Percentiles rank a stretch among this genome's conserved stretches.
phyloP scores from a whole-genome alignment of 2,888 invertebrate genomes.

The Nasonovia ribisnigri region DNA sequence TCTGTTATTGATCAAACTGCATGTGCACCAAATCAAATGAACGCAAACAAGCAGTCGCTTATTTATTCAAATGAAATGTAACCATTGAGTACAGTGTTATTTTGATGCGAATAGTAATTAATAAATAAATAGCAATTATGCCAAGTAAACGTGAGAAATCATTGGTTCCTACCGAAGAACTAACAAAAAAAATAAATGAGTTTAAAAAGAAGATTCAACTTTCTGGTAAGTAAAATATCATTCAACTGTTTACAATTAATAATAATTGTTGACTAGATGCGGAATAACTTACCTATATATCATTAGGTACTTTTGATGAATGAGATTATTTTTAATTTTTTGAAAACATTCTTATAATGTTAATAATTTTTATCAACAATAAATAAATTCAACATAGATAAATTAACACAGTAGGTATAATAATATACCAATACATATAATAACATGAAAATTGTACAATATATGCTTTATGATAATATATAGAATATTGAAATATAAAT shows the following conservation, averaged over 20 bases:
- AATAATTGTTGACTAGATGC: background rate
- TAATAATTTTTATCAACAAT: background rate
- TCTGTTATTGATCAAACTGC: constrained; percentile 55
- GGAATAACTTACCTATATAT: background rate
- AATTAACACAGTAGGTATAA: background rate
- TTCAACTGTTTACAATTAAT: background rate
- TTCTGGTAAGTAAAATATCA: constrained; percentile 70
- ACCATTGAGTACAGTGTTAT: background rate
- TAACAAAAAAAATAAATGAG: constrained; percentile 83
- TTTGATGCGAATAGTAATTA: background rate
- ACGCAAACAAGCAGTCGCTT: background rate
- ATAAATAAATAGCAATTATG: constrained; percentile 25
- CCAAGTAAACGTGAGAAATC: constrained; percentile 52
- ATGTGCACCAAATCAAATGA: constrained; percentile 7
- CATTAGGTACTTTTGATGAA: background rate
- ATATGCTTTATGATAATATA: background rate
- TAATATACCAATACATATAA: background rate
- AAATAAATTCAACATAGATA: background rate
- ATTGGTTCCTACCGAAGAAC: constrained; percentile 31
- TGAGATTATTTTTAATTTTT: background rate
- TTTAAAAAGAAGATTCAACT: constrained; percentile 87
- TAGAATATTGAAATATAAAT: background rate
- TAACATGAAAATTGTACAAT: background rate
- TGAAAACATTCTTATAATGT: background rate
- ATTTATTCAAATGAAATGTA: background rate